phyloP scores from a whole-genome alignment of 2,888 invertebrate genomes.

The Hemaris fuciformis region DNA sequence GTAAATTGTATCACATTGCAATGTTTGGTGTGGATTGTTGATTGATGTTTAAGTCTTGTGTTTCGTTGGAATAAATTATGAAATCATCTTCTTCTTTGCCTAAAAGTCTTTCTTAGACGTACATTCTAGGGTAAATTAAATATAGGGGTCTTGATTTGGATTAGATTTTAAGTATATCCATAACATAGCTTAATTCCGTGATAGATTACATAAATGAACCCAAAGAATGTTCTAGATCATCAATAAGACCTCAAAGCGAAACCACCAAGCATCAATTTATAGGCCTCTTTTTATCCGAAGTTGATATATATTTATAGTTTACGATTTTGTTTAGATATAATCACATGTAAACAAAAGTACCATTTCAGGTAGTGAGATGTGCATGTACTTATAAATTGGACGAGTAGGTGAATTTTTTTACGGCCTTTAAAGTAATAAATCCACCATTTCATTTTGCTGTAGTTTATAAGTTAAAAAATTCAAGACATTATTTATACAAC shows the following conservation, averaged over 20 bases:
- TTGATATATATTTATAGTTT: no score
- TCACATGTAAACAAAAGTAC: background rate
- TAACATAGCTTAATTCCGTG: background rate
- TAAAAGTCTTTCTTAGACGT: background rate
- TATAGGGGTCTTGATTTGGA: background rate
- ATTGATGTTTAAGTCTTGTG: background rate
- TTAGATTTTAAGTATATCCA: background rate
- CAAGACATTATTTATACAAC: no score
- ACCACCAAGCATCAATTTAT: background rate
- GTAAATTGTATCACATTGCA: background rate
- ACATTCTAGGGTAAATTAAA: no score
- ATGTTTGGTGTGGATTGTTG: background rate
- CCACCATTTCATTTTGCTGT: no score
- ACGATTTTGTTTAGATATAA: background rate
- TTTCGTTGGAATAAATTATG: background rate
- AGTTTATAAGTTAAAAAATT: no score
- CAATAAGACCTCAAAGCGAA: conserved; percentile 25
- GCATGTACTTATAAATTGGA: background rate
- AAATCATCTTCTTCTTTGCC: background rate
- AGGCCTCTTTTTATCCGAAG: background rate
- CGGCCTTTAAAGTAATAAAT: no score
- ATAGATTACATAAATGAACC: conserved; percentile 15
- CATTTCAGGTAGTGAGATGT: background rate
- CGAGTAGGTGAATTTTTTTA: no score
- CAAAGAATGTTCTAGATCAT: conserved; percentile 64